Percentiles rank a stretch among this genome's conserved stretches.
phyloP scores from a whole-genome alignment of 2,888 invertebrate species.

The Heliothis peltigera region DNA sequence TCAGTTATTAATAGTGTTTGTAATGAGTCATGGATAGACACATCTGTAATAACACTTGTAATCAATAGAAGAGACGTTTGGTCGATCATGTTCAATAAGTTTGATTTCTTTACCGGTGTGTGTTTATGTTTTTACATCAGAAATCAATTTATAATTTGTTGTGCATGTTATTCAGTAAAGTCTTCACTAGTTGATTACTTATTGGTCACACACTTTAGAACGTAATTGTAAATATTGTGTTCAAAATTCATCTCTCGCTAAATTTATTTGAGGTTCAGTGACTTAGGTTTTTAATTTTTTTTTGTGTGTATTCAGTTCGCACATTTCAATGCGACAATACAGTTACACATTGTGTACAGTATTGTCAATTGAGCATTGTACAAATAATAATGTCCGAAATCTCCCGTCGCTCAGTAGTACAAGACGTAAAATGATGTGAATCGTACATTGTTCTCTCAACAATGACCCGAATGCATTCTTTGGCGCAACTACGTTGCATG shows the following conservation, averaged over 20 bases:
- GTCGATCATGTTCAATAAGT: constrained; percentile 19
- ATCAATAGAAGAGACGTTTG: constrained; percentile 42
- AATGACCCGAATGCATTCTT: constrained; percentile 71
- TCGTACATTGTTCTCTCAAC: constrained; percentile 65
- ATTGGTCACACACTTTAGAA: constrained; percentile 35
- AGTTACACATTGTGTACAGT: constrained; percentile 54
- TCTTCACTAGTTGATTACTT: constrained; percentile 31
- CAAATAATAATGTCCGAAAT: constrained; percentile 59
- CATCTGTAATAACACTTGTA: constrained; percentile 44
- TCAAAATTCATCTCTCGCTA: constrained; percentile 2
- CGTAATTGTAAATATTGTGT: constrained; percentile 16
- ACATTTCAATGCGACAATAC: constrained; percentile 56
- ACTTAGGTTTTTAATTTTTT: constrained; percentile 13
- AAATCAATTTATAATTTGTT: constrained; percentile 34
- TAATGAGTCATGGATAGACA: constrained; percentile 30
- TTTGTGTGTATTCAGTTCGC: constrained; percentile 54
- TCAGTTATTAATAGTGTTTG: constrained; percentile 29
- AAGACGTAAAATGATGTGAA: constrained; percentile 61
- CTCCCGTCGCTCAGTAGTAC: constrained; percentile 54
- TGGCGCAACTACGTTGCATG: constrained; percentile 64
- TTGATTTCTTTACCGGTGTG: constrained; percentile 29
- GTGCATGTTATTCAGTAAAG: constrained; percentile 28
- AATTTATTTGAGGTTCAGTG: constrained; percentile 12
- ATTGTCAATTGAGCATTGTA: constrained; percentile 60
- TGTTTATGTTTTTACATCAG: constrained; percentile 34